Evolutionary conservation across 53 echinoderm and acorn worm genomes (phyloP).

Genomic region (Apostichopus leukothele): DNA sequence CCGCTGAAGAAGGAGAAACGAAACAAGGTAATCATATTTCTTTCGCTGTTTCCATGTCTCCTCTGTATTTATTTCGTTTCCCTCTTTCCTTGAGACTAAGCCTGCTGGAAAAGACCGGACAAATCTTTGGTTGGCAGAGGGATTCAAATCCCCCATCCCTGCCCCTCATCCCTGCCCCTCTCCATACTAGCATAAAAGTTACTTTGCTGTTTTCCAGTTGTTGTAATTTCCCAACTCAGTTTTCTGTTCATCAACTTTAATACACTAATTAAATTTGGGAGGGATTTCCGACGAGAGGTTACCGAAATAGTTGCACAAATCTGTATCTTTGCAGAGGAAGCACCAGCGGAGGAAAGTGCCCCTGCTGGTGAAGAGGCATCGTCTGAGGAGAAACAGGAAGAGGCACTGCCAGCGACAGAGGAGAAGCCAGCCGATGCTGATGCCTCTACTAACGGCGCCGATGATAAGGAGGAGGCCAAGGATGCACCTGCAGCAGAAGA

Average conservation of each 20-base stretch:
- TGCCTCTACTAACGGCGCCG: not conserved
- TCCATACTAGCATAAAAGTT: too few relatives aligned
- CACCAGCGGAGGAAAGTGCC: not conserved
- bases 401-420: not conserved
- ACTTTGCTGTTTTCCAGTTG: too few relatives aligned
- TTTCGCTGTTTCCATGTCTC: not conserved
- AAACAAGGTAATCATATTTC: not conserved
- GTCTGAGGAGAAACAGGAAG: conserved; percentile 48
- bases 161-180: too few relatives aligned
- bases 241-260: too few relatives aligned
- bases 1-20: not conserved
- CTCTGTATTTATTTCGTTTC: not conserved
- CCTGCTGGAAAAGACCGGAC: too few relatives aligned
- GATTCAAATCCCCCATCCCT: too few relatives aligned
- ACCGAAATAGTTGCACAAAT: too few relatives aligned
- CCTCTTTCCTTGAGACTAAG: too few relatives aligned
- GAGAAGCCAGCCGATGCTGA: conserved; percentile 1
- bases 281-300: too few relatives aligned
- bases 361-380: conserved; percentile 41
- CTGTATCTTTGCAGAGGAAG: not conserved
- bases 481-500: conserved; percentile 4
- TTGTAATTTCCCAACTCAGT: too few relatives aligned
- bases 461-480: not conserved
- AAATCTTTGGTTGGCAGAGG: too few relatives aligned
- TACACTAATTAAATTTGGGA: too few relatives aligned